Percentiles rank a stretch among this genome's conserved stretches.
Conservation (phyloP, 2,797 vertebrate genomes). For the Takifugu rubripes region DNA sequence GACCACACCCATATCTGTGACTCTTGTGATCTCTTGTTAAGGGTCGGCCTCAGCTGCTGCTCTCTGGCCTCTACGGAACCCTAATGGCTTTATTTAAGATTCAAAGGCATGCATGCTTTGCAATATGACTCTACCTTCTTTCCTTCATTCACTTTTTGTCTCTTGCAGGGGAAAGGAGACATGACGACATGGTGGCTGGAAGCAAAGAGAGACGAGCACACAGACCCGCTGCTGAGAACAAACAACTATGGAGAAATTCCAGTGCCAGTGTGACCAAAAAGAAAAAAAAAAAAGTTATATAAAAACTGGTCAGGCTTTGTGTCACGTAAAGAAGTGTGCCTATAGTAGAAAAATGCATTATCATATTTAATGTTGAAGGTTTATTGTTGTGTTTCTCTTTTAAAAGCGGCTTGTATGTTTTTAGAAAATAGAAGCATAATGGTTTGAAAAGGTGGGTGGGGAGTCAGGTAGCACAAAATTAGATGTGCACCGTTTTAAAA, state of each 20-base stretch:
- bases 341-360: not conserved
- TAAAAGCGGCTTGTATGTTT: no score
- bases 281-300: not conserved
- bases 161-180: slow-evolving; percentile 75
- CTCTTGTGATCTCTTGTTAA: slow-evolving; percentile 44
- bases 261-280: slow-evolving; percentile 62
- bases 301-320: slow-evolving; percentile 12
- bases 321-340: slow-evolving; percentile 13
- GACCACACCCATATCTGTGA: slow-evolving; percentile 19
- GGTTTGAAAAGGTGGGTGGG: no score
- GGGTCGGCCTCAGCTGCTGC: slow-evolving; percentile 60
- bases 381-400: no score
- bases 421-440: no score
- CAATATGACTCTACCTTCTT: slow-evolving; percentile 34
- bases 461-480: no score
- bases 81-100: slow-evolving; percentile 67
- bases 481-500: no score
- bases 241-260: slow-evolving; percentile 45
- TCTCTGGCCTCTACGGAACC: slow-evolving; percentile 23
- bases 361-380: no score
- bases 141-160: slow-evolving; percentile 13
- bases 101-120: slow-evolving; percentile 41
- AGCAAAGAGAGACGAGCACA: slow-evolving; percentile 51
- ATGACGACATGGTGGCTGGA: slow-evolving; percentile 82
- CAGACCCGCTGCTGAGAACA: slow-evolving; percentile 43